These are phyloP conservation scores for Ennomos erosarius DNA, from an alignment of 2,888 invertebrate species.

Conservation along the genomic window DNA sequence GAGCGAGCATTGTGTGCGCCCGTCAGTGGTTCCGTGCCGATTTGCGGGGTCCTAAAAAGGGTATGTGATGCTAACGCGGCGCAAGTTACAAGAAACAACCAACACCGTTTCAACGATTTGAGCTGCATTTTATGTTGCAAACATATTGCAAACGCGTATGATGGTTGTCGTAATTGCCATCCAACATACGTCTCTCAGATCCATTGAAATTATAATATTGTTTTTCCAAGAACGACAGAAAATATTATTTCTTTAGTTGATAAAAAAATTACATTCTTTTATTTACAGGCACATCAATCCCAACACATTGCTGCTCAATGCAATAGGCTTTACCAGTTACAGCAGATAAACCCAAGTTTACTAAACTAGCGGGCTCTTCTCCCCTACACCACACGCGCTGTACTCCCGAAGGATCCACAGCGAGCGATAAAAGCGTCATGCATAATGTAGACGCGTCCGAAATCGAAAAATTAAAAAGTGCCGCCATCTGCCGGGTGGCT, in stretches of 20 bases:
- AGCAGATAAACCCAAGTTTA: neutral
- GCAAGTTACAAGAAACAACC: constrained; percentile 24
- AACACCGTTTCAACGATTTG: too few relatives aligned
- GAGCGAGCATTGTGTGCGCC: constrained; percentile 46
- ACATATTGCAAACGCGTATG: too few relatives aligned
- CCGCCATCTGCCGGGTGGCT: constrained; percentile 75
- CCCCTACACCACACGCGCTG: constrained; percentile 34
- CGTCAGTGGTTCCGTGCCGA: constrained; percentile 62
- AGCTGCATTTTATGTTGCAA: too few relatives aligned
- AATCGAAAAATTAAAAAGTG: constrained; percentile 84
- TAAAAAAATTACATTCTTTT: too few relatives aligned
- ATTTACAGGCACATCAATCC: too few relatives aligned
- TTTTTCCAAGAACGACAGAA: too few relatives aligned
- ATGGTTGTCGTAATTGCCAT: too few relatives aligned
- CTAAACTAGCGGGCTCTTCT: constrained; percentile 42
- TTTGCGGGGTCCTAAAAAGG: constrained; percentile 73
- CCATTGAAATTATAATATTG: too few relatives aligned
- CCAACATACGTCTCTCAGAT: too few relatives aligned
- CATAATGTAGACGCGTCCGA: constrained; percentile 81
- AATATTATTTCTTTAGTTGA: too few relatives aligned
- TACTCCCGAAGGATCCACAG: constrained; percentile 80
- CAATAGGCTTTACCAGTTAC: too few relatives aligned
- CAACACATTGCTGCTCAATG: too few relatives aligned
- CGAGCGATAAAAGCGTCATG: constrained; percentile 83
- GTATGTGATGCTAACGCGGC: constrained; percentile 50